These are phyloP conservation scores for Ectemnius continuus DNA, from an alignment of 2,888 invertebrate genomes.

Conservation along the genomic window DNA sequence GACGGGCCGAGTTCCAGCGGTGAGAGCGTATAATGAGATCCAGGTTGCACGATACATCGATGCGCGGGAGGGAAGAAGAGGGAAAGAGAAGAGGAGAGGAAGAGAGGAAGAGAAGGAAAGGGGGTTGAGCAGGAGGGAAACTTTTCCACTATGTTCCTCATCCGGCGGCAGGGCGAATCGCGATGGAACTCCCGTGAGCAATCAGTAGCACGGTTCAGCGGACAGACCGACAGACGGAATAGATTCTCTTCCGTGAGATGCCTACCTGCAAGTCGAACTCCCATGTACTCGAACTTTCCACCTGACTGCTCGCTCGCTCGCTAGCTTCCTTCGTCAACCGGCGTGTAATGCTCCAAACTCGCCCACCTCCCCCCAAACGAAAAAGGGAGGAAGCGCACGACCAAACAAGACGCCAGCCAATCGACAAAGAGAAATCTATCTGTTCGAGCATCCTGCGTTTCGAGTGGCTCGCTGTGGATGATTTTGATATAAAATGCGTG, in stretches of 20 bases:
- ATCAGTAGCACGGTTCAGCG: conserved; percentile 47
- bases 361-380: no score
- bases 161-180: conserved; percentile 32
- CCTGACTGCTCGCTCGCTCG: conserved; percentile 4
- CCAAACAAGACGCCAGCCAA: neutral
- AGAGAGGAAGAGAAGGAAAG: no score
- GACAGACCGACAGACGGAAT: conserved; percentile 42
- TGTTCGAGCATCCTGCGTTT: no score
- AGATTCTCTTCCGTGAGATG: conserved; percentile 42
- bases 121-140: conserved; percentile 20
- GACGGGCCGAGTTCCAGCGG: no score
- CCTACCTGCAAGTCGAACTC: conserved; percentile 23
- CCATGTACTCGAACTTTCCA: conserved; percentile 27
- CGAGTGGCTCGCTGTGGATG: no score
- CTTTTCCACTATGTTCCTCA: conserved; percentile 45
- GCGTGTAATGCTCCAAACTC: conserved; percentile 14
- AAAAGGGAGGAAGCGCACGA: conserved; percentile 12
- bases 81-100: no score
- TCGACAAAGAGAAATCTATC: no score
- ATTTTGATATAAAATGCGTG: no score
- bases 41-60: conserved; percentile 34
- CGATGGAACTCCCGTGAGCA: conserved; percentile 44
- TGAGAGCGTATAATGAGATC: neutral
- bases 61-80: neutral
- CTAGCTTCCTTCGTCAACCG: conserved; percentile 12